A percentile compares a stretch with the other conserved stretches of the same genome.
phyloP scores from a whole-genome alignment of 2,797 vertebrate species.

The Tamandua tetradactyla region DNA sequence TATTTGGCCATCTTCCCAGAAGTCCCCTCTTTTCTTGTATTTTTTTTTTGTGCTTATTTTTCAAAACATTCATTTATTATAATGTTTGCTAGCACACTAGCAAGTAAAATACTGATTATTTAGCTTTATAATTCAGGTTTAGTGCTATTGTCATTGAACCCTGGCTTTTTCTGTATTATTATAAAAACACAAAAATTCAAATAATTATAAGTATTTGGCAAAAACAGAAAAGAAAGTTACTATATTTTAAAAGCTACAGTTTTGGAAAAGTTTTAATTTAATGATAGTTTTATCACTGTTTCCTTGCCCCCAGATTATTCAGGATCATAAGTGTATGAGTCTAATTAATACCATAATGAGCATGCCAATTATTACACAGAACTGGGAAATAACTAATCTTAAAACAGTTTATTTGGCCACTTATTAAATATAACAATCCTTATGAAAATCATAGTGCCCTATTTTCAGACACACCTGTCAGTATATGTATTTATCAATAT shows the following conservation, averaged over 20 bases:
- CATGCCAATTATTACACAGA: slow-evolving; percentile 79
- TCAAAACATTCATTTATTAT: slow-evolving; percentile 86
- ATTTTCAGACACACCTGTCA: slow-evolving; percentile 81
- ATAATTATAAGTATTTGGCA: slow-evolving; percentile 79
- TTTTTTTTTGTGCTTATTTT: slow-evolving; percentile 68
- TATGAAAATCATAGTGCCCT: slow-evolving; percentile 73
- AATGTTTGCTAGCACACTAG: slow-evolving; percentile 86
- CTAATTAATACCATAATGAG: slow-evolving; percentile 75
- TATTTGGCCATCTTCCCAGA: too few species aligned
- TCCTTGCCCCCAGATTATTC: slow-evolving; percentile 76
- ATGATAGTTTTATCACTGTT: slow-evolving; percentile 80
- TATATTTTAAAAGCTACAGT: slow-evolving; percentile 77
- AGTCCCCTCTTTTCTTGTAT: slow-evolving; percentile 81
- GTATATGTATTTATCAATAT: slow-evolving; percentile 85
- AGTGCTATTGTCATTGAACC: slow-evolving; percentile 85
- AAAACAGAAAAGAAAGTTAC: slow-evolving; percentile 69
- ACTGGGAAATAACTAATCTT: slow-evolving; percentile 76
- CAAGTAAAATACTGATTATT: slow-evolving; percentile 84
- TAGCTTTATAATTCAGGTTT: slow-evolving; percentile 85
- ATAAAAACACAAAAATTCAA: slow-evolving; percentile 74
- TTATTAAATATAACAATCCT: slow-evolving; percentile 78
- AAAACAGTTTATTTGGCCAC: slow-evolving; percentile 80
- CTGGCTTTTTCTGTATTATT: slow-evolving; percentile 84
- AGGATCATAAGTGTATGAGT: slow-evolving; percentile 75
- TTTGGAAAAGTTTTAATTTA: slow-evolving; percentile 84